These are phyloP conservation scores for Drosophila falleni DNA, from an alignment of 2,888 invertebrate genomes.

Conservation along the genomic window DNA sequence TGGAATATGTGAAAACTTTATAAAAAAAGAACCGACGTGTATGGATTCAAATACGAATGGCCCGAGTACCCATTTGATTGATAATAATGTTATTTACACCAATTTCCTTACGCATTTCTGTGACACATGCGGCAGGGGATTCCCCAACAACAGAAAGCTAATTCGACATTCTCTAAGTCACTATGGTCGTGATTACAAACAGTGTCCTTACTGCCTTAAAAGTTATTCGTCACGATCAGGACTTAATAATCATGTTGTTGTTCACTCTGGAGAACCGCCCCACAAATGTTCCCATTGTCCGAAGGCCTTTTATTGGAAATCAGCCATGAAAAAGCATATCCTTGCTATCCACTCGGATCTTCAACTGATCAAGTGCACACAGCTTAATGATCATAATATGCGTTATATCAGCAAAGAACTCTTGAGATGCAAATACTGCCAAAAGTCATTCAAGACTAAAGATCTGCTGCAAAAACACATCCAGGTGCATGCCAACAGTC, in stretches of 20 bases:
- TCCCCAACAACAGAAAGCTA: not conserved
- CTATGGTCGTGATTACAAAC: not conserved
- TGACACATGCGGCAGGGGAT: not conserved
- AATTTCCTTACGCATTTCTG: not conserved
- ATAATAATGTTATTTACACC: not conserved
- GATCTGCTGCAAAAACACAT: not conserved
- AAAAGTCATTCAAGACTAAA: not conserved
- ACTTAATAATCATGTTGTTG: not conserved
- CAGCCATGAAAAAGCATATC: not conserved
- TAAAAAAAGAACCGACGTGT: not conserved
- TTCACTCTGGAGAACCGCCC: constrained; percentile 3
- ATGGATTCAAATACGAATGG: not conserved
- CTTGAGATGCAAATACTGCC: not conserved
- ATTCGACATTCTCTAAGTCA: constrained; percentile 5
- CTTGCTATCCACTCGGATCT: too few relatives aligned
- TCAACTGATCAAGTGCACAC: too few relatives aligned
- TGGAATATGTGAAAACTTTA: too few relatives aligned
- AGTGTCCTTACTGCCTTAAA: constrained; percentile 2
- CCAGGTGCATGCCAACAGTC: not conserved
- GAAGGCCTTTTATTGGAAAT: not conserved
- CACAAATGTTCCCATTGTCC: constrained; percentile 10
- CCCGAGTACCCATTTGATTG: not conserved
- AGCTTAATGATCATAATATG: too few relatives aligned
- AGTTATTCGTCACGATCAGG: not conserved
- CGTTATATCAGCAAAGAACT: too few relatives aligned